These are phyloP conservation scores for Lordiphosa fenestrarum DNA, from an alignment of 2,888 invertebrate species.

Conservation along the genomic window DNA sequence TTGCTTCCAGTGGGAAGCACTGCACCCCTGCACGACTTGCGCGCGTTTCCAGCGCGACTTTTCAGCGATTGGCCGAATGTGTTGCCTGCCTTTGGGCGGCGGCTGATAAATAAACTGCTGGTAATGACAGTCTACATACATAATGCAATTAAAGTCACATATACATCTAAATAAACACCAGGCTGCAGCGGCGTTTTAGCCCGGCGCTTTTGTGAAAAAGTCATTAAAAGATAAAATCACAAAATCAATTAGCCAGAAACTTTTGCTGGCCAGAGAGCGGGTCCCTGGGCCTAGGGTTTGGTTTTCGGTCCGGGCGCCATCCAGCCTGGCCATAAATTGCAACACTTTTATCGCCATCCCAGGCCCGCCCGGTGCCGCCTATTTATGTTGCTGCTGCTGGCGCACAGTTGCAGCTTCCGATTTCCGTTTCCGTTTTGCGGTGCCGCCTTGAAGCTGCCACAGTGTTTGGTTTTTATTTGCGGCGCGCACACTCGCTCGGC, in stretches of 20 bases:
- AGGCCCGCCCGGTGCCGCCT: constrained; percentile 59
- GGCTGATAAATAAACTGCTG: constrained; percentile 5
- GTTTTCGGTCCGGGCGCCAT: constrained; percentile 45
- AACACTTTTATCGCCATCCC: constrained; percentile 67
- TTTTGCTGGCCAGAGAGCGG: constrained; percentile 45
- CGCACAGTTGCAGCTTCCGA: constrained; percentile 72
- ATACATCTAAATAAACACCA: constrained; percentile 19
- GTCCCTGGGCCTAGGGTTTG: constrained; percentile 10
- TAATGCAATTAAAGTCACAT: constrained; percentile 52
- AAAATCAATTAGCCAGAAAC: constrained; percentile 76
- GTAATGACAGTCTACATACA: constrained; percentile 13
- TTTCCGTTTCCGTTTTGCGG: constrained; percentile 73
- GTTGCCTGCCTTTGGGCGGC: constrained; percentile 24
- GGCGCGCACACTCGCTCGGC: constrained; percentile 45
- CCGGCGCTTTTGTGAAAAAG: constrained; percentile 60
- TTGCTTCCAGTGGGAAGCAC: too few relatives aligned
- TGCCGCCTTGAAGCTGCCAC: constrained; percentile 57
- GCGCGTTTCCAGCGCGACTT: constrained; percentile 18
- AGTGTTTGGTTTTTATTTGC: constrained; percentile 64
- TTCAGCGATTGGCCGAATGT: background rate
- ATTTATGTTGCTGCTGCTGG: constrained; percentile 50
- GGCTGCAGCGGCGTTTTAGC: constrained; percentile 29
- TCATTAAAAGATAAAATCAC: constrained; percentile 76
- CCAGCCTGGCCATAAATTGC: constrained; percentile 71
- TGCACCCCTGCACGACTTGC: constrained; percentile 5